Percentiles rank a stretch among this genome's conserved stretches.
These are phyloP conservation scores for Tyrannus savana DNA, from an alignment of 2,113 vertebrate species.

Conservation along the genomic window DNA sequence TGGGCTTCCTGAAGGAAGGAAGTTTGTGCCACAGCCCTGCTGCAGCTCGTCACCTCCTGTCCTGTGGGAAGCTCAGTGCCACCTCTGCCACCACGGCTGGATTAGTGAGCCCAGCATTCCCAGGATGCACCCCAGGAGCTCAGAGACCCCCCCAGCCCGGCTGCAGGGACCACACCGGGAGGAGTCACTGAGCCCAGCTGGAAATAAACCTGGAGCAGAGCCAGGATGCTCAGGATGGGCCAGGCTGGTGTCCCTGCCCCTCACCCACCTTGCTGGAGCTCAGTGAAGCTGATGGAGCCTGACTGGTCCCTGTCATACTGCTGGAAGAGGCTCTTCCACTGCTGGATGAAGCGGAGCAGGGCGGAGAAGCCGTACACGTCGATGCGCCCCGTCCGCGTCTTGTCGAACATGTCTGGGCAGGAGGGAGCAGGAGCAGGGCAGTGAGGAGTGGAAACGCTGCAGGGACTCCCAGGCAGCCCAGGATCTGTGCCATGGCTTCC, in stretches of 20 bases:
- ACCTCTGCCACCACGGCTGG: not conserved
- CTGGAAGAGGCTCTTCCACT: slow-evolving; percentile 90
- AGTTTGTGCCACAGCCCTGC: not conserved
- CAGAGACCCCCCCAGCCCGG: not conserved
- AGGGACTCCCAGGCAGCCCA: not conserved
- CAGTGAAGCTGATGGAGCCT: slow-evolving; percentile 82
- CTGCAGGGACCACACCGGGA: accelerated
- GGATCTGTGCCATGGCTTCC: not conserved
- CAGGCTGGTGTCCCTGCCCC: not conserved
- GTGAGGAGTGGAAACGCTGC: not conserved
- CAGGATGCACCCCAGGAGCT: not conserved
- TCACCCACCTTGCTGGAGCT: slow-evolving; percentile 91
- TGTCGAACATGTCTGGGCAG: slow-evolving; percentile 93
- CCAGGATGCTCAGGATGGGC: accelerated
- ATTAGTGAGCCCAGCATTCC: not conserved
- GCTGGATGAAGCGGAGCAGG: slow-evolving; percentile 89
- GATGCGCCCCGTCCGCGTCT: slow-evolving; percentile 84
- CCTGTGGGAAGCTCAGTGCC: not conserved
- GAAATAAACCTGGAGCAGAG: not conserved
- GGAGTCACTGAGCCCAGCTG: accelerated
- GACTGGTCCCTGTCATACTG: slow-evolving; percentile 91
- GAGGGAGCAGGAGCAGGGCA: not conserved
- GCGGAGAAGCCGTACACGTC: slow-evolving; percentile 90
- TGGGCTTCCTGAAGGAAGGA: not conserved
- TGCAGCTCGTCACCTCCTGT: not conserved